Evolutionary conservation across 2,797 vertebrate genomes (phyloP).

Genomic region (Poecilia velifera): DNA sequence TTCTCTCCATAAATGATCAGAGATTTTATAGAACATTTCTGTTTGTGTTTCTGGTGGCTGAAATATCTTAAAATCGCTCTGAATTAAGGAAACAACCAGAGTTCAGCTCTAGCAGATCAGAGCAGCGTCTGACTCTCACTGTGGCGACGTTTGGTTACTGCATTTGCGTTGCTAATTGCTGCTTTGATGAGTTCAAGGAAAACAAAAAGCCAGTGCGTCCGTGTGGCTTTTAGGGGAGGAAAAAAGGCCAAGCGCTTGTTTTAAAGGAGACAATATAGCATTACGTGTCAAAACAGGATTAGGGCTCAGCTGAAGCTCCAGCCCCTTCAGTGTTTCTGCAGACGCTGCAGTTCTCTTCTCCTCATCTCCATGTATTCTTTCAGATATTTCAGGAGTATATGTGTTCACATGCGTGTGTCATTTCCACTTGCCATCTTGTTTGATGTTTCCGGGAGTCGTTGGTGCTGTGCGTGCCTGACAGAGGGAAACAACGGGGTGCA

Average conservation of each 20-base stretch:
- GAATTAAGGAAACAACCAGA: not conserved
- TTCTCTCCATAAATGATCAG: conserved; percentile 37
- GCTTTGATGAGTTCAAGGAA: conserved; percentile 48
- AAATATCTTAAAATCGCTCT: conserved; percentile 36
- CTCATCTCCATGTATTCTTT: conserved; percentile 43
- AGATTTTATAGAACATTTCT: conserved; percentile 18
- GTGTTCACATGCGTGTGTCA: conserved; percentile 47
- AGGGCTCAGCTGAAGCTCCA: conserved; percentile 61
- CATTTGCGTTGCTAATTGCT: conserved; percentile 56
- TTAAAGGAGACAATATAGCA: conserved; percentile 70
- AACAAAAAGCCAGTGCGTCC: conserved; percentile 36
- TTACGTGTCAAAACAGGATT: conserved; percentile 74
- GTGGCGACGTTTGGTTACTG: conserved; percentile 20
- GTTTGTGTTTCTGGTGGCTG: conserved; percentile 10
- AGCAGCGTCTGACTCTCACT: conserved; percentile 25
- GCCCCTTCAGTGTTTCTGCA: conserved; percentile 71
- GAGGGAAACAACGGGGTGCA: conserved; percentile 52
- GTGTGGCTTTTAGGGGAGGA: conserved; percentile 34
- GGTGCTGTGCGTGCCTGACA: conserved; percentile 61
- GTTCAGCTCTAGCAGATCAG: conserved; percentile 27
- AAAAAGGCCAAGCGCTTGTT: conserved; percentile 54
- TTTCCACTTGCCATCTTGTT: conserved; percentile 52
- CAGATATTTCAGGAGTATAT: conserved; percentile 52
- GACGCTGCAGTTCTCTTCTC: conserved; percentile 67
- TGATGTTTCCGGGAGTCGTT: conserved; percentile 66